phyloP scores from a whole-genome alignment of 2,113 vertebrate genomes.

The Chlorodrepanis virens region DNA sequence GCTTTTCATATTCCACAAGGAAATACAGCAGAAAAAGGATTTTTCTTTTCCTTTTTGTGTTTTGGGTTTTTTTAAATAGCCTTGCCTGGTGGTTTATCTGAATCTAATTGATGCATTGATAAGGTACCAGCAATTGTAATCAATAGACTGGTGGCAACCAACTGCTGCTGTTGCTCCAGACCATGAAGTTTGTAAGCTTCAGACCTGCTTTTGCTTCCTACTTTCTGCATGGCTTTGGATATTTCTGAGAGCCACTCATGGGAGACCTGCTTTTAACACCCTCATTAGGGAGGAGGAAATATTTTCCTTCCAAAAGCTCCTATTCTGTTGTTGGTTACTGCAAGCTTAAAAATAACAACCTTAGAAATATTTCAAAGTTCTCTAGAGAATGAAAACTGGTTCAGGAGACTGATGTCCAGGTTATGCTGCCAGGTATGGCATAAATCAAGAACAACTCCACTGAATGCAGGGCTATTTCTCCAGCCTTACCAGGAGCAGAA shows the following conservation, averaged over 20 bases:
- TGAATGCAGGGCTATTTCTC: background rate
- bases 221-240: background rate
- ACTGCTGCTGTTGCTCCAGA: background rate
- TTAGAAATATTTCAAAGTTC: background rate
- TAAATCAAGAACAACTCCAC: background rate
- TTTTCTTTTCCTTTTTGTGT: background rate
- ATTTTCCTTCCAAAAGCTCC: background rate
- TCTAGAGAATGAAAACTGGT: background rate
- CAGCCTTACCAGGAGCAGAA: slow-evolving; percentile 7
- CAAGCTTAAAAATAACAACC: background rate
- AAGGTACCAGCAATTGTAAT: background rate
- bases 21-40: background rate
- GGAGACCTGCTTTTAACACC: background rate
- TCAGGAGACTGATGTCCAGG: background rate
- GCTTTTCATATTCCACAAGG: background rate
- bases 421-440: background rate
- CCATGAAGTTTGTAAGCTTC: background rate
- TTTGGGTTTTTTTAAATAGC: background rate
- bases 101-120: background rate
- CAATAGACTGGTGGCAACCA: background rate
- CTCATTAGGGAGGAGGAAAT: background rate
- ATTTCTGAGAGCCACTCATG: background rate
- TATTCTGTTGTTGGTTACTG: background rate
- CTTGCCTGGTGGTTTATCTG: background rate
- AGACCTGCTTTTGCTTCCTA: background rate